These are phyloP conservation scores for Zaprionus inermis DNA, from an alignment of 1,140 invertebrate species.

Conservation along the genomic window DNA sequence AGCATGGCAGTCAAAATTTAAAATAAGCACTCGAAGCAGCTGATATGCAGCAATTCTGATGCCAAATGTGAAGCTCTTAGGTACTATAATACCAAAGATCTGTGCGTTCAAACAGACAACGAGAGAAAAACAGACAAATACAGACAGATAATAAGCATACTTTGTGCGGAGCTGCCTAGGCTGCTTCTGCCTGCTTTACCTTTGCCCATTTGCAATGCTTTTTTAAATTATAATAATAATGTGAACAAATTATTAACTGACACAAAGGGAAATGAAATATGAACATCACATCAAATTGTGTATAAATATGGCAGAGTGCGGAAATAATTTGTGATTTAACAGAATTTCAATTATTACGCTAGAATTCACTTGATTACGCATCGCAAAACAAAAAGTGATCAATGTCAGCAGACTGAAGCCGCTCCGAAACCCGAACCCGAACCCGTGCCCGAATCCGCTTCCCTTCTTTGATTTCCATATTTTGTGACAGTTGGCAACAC, in stretches of 20 bases:
- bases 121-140: neutral
- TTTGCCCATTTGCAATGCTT: no score
- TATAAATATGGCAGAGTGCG: neutral
- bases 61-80: no score
- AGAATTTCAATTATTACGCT: conserved; percentile 40
- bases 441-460: neutral
- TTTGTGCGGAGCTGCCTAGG: no score
- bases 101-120: no score
- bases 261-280: neutral
- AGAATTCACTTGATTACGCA: conserved; percentile 38
- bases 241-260: neutral
- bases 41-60: no score
- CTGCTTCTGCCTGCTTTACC: no score
- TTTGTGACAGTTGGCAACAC: conserved; percentile 9
- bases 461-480: conserved; percentile 12
- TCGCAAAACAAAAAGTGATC: conserved; percentile 11
- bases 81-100: no score
- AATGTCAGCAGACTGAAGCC: conserved; percentile 6
- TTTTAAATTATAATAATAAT: neutral
- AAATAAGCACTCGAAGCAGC: no score
- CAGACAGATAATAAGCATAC: neutral
- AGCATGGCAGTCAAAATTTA: no score
- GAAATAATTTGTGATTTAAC: conserved; percentile 10
- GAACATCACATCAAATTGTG: neutral
- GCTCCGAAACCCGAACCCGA: neutral